Conservation (phyloP, 2,797 vertebrate species). For the Pangasius sanitwongsei region DNA sequence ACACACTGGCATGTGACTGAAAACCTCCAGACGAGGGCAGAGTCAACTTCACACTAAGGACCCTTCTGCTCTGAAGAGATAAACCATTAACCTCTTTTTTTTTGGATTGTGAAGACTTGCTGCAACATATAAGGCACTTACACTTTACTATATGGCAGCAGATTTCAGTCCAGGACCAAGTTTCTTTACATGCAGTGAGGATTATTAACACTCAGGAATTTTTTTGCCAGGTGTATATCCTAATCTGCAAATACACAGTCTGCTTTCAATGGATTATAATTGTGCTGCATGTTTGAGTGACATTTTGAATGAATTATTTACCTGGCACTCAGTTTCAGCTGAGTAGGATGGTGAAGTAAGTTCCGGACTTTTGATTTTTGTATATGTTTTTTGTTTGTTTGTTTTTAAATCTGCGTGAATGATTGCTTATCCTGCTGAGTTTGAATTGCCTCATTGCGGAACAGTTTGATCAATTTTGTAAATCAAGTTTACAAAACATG, state of each 20-base stretch:
- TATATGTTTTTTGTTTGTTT: not conserved
- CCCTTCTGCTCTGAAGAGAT: slow-evolving; percentile 5
- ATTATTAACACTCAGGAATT: slow-evolving; percentile 14
- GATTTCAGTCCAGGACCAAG: not conserved
- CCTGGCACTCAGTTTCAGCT: not conserved
- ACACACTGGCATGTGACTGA: slow-evolving; percentile 24
- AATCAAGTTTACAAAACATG: not conserved
- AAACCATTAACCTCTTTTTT: slow-evolving; percentile 28
- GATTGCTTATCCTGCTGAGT: not conserved
- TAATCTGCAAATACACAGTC: slow-evolving; percentile 7
- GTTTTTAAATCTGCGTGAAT: not conserved
- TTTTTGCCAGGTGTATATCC: not conserved
- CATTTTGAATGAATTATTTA: not conserved
- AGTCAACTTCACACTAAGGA: slow-evolving; percentile 10
- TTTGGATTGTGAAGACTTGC: not conserved
- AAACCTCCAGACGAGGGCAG: slow-evolving; percentile 1
- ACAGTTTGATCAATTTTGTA: not conserved
- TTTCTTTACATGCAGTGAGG: not conserved
- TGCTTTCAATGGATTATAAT: not conserved
- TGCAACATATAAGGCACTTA: not conserved
- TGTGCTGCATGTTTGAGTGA: not conserved
- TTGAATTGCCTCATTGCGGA: not conserved
- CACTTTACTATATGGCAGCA: not conserved
- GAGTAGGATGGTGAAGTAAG: not conserved
- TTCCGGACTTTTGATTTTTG: not conserved